Percentiles rank a stretch among this genome's conserved stretches.
Evolutionary conservation across 2,797 vertebrate species (phyloP).

Genomic region (Cephalopachus bancanus): DNA sequence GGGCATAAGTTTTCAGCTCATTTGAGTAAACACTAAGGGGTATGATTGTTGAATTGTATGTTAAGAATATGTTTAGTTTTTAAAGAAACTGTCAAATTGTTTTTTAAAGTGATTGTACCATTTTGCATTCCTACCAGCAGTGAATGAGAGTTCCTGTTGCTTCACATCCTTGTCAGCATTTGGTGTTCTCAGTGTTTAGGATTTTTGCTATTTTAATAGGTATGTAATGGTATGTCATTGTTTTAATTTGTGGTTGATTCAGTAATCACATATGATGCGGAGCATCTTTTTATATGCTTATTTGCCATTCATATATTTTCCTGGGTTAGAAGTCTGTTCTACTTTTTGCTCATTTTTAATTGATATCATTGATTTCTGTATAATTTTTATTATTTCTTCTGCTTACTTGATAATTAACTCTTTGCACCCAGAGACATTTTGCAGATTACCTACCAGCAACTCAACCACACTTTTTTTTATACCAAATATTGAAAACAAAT

Average conservation of each 20-base stretch:
- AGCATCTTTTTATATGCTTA: not conserved
- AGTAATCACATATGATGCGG: not conserved
- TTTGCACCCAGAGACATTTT: too few species aligned
- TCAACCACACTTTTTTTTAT: too few species aligned
- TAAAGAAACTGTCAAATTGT: not conserved
- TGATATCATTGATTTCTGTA: not conserved
- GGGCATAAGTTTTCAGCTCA: conserved; percentile 10
- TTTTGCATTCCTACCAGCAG: not conserved
- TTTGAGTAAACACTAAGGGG: conserved; percentile 14
- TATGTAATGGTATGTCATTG: not conserved
- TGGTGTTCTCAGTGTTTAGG: not conserved
- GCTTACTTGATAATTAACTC: not conserved
- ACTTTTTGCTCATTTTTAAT: not conserved
- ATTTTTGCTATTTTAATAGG: not conserved
- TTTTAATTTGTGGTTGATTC: not conserved
- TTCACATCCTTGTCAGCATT: not conserved
- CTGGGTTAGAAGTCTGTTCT: not conserved
- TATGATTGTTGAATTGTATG: not conserved
- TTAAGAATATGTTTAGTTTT: conserved; percentile 20
- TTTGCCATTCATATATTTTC: not conserved
- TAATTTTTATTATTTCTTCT: not conserved
- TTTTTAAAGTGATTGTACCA: not conserved
- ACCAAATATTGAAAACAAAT: too few species aligned
- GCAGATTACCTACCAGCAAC: too few species aligned
- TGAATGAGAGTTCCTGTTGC: not conserved